Percentiles rank a stretch among this genome's conserved stretches.
phyloP scores from a whole-genome alignment of 2,113 vertebrate species.

The Cairina moschata region DNA sequence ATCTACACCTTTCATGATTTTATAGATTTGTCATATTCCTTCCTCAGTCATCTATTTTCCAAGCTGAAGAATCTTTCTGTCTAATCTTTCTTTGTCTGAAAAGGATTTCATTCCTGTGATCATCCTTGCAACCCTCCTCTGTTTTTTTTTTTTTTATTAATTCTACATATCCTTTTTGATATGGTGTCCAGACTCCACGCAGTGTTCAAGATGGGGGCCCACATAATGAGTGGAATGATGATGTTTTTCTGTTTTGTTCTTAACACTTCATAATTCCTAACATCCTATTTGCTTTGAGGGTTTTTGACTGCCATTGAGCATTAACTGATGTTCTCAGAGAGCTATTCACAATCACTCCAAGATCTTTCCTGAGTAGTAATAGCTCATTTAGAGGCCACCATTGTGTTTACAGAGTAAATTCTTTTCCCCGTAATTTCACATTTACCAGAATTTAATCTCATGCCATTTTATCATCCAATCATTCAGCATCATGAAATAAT shows the following conservation, averaged over 20 bases:
- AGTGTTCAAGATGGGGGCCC: constrained; percentile 25
- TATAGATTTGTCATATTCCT: constrained; percentile 48
- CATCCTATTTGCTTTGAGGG: constrained; percentile 42
- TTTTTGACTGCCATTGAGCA: constrained; percentile 24
- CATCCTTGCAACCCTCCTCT: constrained; percentile 19
- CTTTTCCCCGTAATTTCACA: constrained; percentile 35
- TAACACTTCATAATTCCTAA: constrained; percentile 32
- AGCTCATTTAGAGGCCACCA: constrained; percentile 45
- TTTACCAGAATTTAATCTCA: constrained; percentile 10
- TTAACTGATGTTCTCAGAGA: constrained; percentile 34
- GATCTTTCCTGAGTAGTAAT: constrained; percentile 18
- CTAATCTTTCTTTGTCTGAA: constrained; percentile 54
- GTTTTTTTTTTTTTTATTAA: neutral
- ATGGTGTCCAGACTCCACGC: constrained; percentile 34
- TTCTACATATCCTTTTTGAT: constrained; percentile 48
- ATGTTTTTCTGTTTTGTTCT: constrained; percentile 60
- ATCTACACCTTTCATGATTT: constrained; percentile 40
- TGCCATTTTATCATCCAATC: neutral
- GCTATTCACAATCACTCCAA: constrained; percentile 30
- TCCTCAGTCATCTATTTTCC: constrained; percentile 48
- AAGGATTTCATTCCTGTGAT: constrained; percentile 48
- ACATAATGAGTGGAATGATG: constrained; percentile 28
- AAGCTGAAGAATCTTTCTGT: constrained; percentile 46
- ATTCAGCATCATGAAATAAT: constrained; percentile 15
- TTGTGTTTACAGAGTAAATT: constrained; percentile 29